These are phyloP conservation scores for Adelges cooleyi DNA, from an alignment of 1,140 invertebrate species.

Conservation along the genomic window DNA sequence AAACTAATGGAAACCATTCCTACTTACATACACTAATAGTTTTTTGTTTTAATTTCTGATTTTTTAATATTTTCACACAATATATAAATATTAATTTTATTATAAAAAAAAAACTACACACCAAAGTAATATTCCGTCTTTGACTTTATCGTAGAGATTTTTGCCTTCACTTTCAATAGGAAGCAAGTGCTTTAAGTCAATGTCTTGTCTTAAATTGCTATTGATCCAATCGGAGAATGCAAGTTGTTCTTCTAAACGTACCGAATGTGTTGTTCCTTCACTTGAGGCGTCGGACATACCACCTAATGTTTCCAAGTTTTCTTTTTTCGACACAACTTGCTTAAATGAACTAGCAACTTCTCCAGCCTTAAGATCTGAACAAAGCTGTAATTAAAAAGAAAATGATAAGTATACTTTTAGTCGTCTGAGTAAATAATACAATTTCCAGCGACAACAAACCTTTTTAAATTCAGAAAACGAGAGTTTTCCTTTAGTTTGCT, in stretches of 20 bases:
- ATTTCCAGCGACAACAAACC: slow-evolving; percentile 35
- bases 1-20: no score
- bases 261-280: slow-evolving; percentile 86
- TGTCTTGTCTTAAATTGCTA: slow-evolving; percentile 76
- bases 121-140: slow-evolving; percentile 95
- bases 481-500: slow-evolving; percentile 59
- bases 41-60: no score
- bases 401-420: background rate
- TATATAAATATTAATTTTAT: no score
- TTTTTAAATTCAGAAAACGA: slow-evolving; percentile 75
- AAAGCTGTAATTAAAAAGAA: slow-evolving; percentile 68
- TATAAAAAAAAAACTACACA: slow-evolving; percentile 40
- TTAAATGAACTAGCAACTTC: slow-evolving; percentile 87
- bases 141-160: slow-evolving; percentile 82
- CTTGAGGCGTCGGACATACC: slow-evolving; percentile 92
- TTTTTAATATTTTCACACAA: no score
- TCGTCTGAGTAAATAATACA: background rate
- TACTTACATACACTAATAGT: no score
- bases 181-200: slow-evolving; percentile 76
- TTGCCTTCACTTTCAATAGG: slow-evolving; percentile 85
- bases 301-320: slow-evolving; percentile 82
- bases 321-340: slow-evolving; percentile 80
- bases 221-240: slow-evolving; percentile 99
- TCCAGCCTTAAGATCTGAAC: slow-evolving; percentile 73
- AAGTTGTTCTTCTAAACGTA: slow-evolving; percentile 86